Base-by-base conservation (phyloP, 2,797 vertebrate genomes). In the Cyprinodon diabolis region DNA sequence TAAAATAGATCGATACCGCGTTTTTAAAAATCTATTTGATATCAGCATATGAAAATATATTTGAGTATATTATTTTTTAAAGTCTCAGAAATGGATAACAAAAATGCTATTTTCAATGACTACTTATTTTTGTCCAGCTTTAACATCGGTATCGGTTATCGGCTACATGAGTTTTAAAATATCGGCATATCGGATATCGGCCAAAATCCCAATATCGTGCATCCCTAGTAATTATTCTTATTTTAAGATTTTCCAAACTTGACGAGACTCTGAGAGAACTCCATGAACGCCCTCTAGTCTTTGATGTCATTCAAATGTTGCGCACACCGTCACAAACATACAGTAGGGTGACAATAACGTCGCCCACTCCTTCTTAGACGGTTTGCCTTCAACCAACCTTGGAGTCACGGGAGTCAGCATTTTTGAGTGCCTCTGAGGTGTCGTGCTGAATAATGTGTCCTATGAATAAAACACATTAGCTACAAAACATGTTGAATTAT, bases 381-480 rank as follows among this genome's bases (percentile, higher is more conserved):
- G 58, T 71, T 69, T 58, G 58, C 74, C 75, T 89, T 78, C 74
- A 69, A 55, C 79, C 88, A 91, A 92, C 92, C 90, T 91, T 84
- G 84, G 66, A 78, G 80, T 75, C 58, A 90, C 1, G 71, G 71
- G 86, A 90, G 88, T 93, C 92, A 93, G 91, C 89, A 54, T 87
- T 93, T 93, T 90, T 76, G 63, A 84, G 92, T 91, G 88, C 91
- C 89, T 90, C 82, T 69, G 89, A 93, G 90, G 94, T 85, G 90
- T 88, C 52, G 73, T 85, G 80, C 90, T 93, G 93, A 94, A 94
- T 95, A 94, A 94, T 94, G 89, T 87, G 93, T 91, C 86, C 90
- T 90, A 94, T 95, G 93, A 95, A 95, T 95, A 96, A 95, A 95
- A 95, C 91, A 94, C 93, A 93, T 94, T 93, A 93, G 91, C 91